Conservation (phyloP, 2,797 vertebrate genomes). For the Luscinia luscinia region DNA sequence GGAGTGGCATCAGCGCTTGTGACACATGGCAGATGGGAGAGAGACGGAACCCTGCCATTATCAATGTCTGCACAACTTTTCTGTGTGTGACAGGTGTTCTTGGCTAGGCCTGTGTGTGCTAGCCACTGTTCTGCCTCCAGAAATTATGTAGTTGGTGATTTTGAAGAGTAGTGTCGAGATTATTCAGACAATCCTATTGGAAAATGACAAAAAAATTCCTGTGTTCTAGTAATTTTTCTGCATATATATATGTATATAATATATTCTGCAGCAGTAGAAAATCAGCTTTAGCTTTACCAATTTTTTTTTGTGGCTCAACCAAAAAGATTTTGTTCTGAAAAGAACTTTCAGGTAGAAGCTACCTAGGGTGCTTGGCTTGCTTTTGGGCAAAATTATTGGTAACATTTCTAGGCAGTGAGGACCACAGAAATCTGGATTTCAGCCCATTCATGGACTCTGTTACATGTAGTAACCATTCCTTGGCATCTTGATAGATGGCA, state of each 20-base stretch:
- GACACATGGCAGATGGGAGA: background rate
- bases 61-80: fast-evolving
- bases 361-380: background rate
- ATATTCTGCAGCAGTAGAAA: background rate
- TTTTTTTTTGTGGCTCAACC: background rate
- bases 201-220: fast-evolving
- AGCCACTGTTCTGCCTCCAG: background rate
- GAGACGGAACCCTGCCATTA: fast-evolving
- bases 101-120: background rate
- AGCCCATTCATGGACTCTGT: background rate
- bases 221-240: background rate
- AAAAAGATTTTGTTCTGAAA: background rate
- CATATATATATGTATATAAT: background rate
- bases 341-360: background rate
- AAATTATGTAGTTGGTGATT: background rate
- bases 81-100: background rate
- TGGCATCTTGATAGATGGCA: background rate
- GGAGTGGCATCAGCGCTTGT: background rate
- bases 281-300: background rate
- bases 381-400: background rate
- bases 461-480: background rate
- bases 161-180: background rate
- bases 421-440: background rate
- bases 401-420: background rate
- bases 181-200: fast-evolving